Evolutionary conservation across 1,140 invertebrate species (phyloP).

Genomic region (Drosophila pandora): DNA sequence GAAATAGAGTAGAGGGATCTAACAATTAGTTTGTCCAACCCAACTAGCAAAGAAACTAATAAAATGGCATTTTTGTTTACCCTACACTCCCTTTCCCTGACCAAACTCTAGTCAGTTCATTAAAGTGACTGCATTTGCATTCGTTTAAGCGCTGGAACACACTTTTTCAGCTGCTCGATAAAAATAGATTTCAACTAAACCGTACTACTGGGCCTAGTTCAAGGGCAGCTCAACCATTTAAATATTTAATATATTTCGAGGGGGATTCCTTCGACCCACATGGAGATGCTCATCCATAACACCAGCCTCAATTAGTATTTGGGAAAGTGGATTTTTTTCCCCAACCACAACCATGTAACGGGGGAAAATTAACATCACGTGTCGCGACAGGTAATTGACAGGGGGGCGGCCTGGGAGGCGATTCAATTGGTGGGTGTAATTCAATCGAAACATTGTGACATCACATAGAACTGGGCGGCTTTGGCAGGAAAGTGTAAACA

Average conservation of each 20-base stretch:
- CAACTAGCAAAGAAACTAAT: neutral
- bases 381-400: slow-evolving; percentile 48
- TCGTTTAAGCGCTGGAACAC: slow-evolving; percentile 21
- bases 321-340: slow-evolving; percentile 12
- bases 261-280: slow-evolving; percentile 19
- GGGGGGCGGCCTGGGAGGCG: slow-evolving; percentile 4
- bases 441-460: slow-evolving; percentile 46
- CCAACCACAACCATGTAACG: slow-evolving; percentile 10
- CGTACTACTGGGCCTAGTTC: slow-evolving; percentile 26
- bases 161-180: neutral
- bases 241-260: neutral
- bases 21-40: neutral
- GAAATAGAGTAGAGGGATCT: neutral
- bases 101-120: slow-evolving; percentile 13
- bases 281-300: slow-evolving; percentile 4
- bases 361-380: slow-evolving; percentile 57
- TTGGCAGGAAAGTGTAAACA: slow-evolving; percentile 55
- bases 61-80: neutral
- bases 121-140: slow-evolving; percentile 39
- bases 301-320: slow-evolving; percentile 20
- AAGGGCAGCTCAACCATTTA: slow-evolving; percentile 9
- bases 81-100: neutral
- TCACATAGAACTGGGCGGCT: slow-evolving; percentile 42
- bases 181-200: slow-evolving; percentile 10
- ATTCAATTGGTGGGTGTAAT: slow-evolving; percentile 25